Base-by-base conservation (phyloP, 1,140 invertebrate species). In the Gryon sp. region DNA sequence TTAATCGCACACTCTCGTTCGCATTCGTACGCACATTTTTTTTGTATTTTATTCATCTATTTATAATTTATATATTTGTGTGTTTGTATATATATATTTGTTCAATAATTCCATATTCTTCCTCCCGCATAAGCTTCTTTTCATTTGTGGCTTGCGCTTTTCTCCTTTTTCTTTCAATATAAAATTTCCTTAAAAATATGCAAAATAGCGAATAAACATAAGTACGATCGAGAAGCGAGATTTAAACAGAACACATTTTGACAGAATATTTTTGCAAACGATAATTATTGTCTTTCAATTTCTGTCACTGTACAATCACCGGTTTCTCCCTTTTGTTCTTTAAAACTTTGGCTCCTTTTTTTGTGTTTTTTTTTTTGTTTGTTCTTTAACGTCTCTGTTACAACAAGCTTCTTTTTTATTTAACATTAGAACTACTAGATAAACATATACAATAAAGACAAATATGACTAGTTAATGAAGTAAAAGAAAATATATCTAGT, bases 161-260 rank as follows among this genome's bases (percentile, higher is more conserved):
- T 48, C 11, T n/a, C 14, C 2, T 5, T 12, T 12, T 34, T 12
- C 32, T 34, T 34, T 5, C 32, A 34, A 12, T 12, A 12, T 34
- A n/a, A 24, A n/a, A n/a, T 19, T 46, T 46, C 15, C 2, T 16
- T 38, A 11, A 20, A 73, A 65, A 72, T 50, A 79, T 79, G 75
- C 68, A 76, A 45, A 50, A 46, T 72, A 41, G 60, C 60, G 41
- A 78, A 69, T 76, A 75, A 76, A 80, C n/a, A 76, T 72, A 78
- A 48, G 78, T 80, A 74, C 76, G 53, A 62, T 55, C 50, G 48
- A 53, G 75, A 72, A 40, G 41, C 40, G 59, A 75, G 53, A 65
- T n/a, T 15, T 57, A 57, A 57, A n/a, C n/a, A n/a, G n/a, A 55
- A 38, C 30, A 48, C 52, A 45, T 2, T 18, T 52, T 40, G 34